phyloP scores from a whole-genome alignment of 2,888 invertebrate genomes.

The Dryomyza anilis region DNA sequence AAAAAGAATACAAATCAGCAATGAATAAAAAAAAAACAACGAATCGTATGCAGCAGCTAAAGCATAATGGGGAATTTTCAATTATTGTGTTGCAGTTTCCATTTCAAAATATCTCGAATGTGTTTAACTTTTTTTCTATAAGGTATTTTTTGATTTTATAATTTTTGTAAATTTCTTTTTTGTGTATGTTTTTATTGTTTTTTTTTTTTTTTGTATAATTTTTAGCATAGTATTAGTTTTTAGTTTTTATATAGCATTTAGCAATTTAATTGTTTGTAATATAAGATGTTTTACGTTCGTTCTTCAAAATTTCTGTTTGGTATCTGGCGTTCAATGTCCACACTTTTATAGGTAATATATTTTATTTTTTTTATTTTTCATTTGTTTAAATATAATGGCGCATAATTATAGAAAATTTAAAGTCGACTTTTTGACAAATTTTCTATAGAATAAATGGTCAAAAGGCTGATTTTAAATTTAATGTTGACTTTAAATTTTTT shows the following conservation, averaged over 20 bases:
- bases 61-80: too few relatives aligned
- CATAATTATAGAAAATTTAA: too few relatives aligned
- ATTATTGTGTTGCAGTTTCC: too few relatives aligned
- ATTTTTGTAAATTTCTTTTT: constrained; percentile 6
- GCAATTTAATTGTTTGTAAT: constrained; percentile 14
- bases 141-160: constrained; percentile 18
- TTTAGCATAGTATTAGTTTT: too few relatives aligned
- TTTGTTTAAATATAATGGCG: too few relatives aligned
- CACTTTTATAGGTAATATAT: background rate
- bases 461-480: too few relatives aligned
- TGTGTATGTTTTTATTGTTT: constrained; percentile 3
- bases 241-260: constrained; percentile 13
- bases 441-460: too few relatives aligned
- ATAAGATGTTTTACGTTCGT: background rate
- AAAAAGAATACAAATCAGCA: too few relatives aligned
- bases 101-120: background rate
- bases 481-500: too few relatives aligned
- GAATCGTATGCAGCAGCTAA: background rate
- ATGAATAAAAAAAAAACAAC: too few relatives aligned
- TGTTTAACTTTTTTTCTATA: background rate
- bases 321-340: constrained; percentile 4
- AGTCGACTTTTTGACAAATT: too few relatives aligned
- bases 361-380: background rate
- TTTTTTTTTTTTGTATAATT: constrained; percentile 3
- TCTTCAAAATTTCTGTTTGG: background rate